Evolutionary conservation across 2,113 vertebrate genomes (phyloP).

Genomic region (Pionites leucogaster): DNA sequence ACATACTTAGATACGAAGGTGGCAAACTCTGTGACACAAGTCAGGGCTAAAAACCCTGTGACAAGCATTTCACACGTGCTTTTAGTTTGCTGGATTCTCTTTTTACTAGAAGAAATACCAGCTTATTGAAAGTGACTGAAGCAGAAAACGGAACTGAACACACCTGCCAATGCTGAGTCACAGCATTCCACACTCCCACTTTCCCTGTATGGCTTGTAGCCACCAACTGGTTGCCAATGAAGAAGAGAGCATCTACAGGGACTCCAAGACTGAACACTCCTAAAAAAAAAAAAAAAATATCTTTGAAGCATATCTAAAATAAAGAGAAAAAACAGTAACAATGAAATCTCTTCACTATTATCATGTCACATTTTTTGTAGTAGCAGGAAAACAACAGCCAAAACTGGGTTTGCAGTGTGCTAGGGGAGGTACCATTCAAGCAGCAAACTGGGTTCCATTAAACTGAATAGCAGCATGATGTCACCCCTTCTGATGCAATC

Average conservation of each 20-base stretch:
- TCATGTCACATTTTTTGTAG: background rate
- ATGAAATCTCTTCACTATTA: background rate
- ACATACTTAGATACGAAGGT: background rate
- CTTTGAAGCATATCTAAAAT: constrained; percentile 23
- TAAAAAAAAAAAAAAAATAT: constrained; percentile 52
- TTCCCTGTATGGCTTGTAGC: constrained; percentile 98
- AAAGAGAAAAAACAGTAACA: background rate
- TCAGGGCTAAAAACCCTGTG: background rate
- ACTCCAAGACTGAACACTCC: constrained; percentile 96
- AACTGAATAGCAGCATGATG: background rate
- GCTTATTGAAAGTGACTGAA: background rate
- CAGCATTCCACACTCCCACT: constrained; percentile 97
- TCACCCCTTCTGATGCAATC: background rate
- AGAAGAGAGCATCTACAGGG: constrained; percentile 96
- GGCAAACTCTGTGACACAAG: background rate
- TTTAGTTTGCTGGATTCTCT: background rate
- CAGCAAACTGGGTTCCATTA: background rate
- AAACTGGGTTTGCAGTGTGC: background rate
- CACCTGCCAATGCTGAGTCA: constrained; percentile 99
- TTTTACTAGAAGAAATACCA: background rate
- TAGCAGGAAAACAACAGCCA: background rate
- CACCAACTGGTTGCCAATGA: constrained; percentile 96
- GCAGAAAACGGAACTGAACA: background rate
- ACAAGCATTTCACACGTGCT: background rate
- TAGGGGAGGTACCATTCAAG: background rate